A percentile compares a stretch with the other conserved stretches of the same genome.
Conservation (phyloP, 2,113 vertebrate genomes). For the Helogale parvula region DNA sequence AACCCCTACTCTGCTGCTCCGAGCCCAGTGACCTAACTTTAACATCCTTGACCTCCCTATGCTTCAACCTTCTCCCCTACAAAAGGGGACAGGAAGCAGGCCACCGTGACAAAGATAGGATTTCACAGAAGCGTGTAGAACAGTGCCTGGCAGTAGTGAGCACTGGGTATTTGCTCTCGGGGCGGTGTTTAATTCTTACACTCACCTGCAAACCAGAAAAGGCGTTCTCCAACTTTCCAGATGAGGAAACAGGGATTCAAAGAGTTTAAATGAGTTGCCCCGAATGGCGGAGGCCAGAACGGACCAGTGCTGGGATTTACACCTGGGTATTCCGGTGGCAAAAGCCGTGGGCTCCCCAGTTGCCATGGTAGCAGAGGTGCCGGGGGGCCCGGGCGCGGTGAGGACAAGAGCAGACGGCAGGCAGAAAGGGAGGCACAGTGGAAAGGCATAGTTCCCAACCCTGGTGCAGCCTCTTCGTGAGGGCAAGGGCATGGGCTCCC, state of each 20-base stretch:
- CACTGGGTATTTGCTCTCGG: accelerated
- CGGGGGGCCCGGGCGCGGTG: accelerated
- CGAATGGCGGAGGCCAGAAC: background rate
- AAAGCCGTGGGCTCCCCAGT: too few relatives aligned
- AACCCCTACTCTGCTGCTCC: background rate
- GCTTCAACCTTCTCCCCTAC: background rate
- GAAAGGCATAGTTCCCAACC: accelerated
- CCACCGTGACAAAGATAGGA: accelerated
- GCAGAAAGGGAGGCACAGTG: accelerated
- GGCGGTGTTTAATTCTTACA: background rate
- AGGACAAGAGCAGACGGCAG: background rate
- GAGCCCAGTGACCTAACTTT: accelerated
- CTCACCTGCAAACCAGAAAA: background rate
- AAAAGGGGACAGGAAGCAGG: background rate
- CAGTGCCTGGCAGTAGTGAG: accelerated
- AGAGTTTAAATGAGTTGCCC: background rate
- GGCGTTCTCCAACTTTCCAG: background rate
- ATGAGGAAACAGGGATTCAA: background rate
- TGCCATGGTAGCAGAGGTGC: accelerated
- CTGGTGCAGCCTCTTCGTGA: accelerated
- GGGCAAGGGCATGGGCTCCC: background rate
- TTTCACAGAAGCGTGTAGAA: accelerated
- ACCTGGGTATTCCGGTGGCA: accelerated
- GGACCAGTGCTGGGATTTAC: accelerated
- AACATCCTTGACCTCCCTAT: background rate